Percentiles rank a stretch among this genome's conserved stretches.
Conservation (phyloP, 2,888 invertebrate genomes). For the Cremastobaeus sp. region DNA sequence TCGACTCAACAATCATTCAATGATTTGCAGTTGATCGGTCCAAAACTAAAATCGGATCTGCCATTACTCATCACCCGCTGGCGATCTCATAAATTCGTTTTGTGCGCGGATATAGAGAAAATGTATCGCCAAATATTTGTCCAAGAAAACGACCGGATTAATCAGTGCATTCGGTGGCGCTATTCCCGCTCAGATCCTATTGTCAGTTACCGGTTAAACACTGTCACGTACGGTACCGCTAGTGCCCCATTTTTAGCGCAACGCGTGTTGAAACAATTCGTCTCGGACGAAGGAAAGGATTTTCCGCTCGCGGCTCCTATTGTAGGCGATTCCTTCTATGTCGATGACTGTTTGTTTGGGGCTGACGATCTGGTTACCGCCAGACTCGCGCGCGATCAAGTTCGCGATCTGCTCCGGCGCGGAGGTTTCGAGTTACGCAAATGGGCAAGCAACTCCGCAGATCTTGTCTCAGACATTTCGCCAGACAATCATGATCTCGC, state of each 20-base stretch:
- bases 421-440: background rate
- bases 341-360: conserved; percentile 4
- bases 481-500: background rate
- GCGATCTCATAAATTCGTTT: background rate
- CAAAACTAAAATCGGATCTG: background rate
- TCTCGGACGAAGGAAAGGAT: background rate
- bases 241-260: background rate
- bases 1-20: background rate
- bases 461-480: background rate
- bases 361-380: background rate
- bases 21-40: background rate
- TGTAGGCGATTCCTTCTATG: background rate
- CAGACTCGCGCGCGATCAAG: background rate
- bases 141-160: background rate
- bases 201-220: too few relatives aligned
- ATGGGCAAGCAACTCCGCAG: background rate
- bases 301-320: background rate
- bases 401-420: background rate
- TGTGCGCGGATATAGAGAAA: background rate
- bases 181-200: background rate
- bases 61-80: background rate
- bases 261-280: background rate
- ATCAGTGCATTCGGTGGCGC: background rate
- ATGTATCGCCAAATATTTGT: background rate
- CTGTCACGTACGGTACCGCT: too few relatives aligned